These are phyloP conservation scores for Xyliphius kryptos DNA, from an alignment of 2,113 vertebrate species.

Conservation along the genomic window DNA sequence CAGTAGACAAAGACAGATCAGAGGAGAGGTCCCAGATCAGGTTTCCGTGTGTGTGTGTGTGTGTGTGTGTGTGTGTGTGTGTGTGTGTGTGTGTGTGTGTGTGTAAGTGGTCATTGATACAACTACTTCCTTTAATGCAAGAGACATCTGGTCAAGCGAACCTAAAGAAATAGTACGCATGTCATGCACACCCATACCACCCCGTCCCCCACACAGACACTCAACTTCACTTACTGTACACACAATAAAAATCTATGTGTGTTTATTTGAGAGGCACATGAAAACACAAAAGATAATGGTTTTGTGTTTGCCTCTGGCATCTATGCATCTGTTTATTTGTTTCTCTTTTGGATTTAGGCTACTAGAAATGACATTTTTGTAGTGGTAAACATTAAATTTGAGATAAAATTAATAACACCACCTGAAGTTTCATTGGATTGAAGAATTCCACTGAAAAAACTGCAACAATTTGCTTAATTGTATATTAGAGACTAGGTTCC, in stretches of 20 bases:
- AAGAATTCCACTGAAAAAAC: too few species aligned
- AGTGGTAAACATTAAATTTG: too few species aligned
- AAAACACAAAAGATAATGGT: constrained; percentile 26
- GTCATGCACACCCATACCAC: too few species aligned
- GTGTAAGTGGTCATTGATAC: constrained; percentile 22
- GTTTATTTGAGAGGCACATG: not conserved
- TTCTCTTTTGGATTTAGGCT: too few species aligned
- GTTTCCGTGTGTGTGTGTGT: constrained; percentile 29
- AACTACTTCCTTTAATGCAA: constrained; percentile 15
- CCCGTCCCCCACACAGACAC: not conserved
- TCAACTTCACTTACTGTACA: not conserved
- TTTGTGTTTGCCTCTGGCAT: too few species aligned
- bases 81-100: constrained; percentile 19
- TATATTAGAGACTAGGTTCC: too few species aligned
- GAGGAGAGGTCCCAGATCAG: constrained; percentile 17
- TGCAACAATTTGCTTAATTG: too few species aligned
- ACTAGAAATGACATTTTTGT: too few species aligned
- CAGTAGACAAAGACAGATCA: constrained; percentile 31
- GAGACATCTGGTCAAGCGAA: constrained; percentile 20
- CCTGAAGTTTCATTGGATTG: too few species aligned
- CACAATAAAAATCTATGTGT: too few species aligned
- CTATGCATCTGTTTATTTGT: too few species aligned
- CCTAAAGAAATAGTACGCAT: not conserved
- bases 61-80: constrained; percentile 22
- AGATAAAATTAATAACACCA: too few species aligned